phyloP scores from a whole-genome alignment of 2,113 vertebrate genomes.

The Sylvia atricapilla region DNA sequence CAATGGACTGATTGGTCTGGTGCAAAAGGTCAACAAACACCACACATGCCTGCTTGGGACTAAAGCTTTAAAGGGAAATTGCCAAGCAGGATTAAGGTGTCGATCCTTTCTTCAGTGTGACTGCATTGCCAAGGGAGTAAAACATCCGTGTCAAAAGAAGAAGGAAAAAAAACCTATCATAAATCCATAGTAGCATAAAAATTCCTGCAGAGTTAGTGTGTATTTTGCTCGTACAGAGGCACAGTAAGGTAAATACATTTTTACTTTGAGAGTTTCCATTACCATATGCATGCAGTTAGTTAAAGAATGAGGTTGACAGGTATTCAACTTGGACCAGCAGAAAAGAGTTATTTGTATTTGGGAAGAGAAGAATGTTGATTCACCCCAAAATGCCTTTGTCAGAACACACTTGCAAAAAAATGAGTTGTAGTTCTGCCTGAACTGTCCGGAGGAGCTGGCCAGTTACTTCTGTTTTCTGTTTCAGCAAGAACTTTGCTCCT shows the following conservation, averaged over 20 bases:
- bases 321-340: not conserved
- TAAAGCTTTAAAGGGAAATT: slow-evolving; percentile 35
- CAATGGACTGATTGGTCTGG: slow-evolving; percentile 34
- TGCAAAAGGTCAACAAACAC: slow-evolving; percentile 62
- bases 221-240: not conserved
- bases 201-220: not conserved
- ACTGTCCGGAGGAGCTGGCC: not conserved
- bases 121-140: not conserved
- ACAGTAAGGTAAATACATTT: not conserved
- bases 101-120: slow-evolving; percentile 12
- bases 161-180: not conserved
- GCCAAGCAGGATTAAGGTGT: slow-evolving; percentile 16
- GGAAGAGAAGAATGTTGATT: not conserved
- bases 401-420: not conserved
- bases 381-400: not conserved
- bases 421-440: not conserved
- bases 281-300: not conserved
- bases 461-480: not conserved
- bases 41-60: slow-evolving; percentile 17
- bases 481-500: not conserved
- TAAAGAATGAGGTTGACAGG: not conserved
- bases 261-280: not conserved
- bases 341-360: not conserved
- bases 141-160: slow-evolving; percentile 1
- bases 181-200: not conserved